These are phyloP conservation scores for Cervus canadensis DNA, from an alignment of 2,113 vertebrate species.

Conservation along the genomic window DNA sequence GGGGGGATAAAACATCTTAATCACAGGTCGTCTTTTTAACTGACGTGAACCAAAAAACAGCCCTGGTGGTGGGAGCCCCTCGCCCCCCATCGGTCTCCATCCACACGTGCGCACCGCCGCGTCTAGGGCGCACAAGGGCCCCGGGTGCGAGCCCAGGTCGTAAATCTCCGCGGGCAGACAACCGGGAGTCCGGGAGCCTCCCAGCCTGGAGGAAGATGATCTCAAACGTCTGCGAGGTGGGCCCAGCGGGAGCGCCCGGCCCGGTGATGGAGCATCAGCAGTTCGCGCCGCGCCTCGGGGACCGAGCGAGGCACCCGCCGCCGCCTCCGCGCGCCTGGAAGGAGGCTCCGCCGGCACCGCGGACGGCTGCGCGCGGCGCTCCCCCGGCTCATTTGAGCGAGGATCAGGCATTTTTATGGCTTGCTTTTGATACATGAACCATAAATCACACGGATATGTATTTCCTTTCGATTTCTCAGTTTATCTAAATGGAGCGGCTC, in stretches of 20 bases:
- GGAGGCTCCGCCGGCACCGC: not conserved
- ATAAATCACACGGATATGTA: not conserved
- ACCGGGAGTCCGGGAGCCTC: not conserved
- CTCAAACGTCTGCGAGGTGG: not conserved
- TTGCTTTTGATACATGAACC: not conserved
- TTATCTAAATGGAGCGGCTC: not conserved
- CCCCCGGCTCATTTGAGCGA: not conserved
- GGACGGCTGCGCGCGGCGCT: fast-evolving
- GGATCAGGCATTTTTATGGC: not conserved
- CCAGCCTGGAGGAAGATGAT: not conserved
- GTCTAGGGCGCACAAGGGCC: not conserved
- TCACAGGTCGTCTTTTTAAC: not conserved
- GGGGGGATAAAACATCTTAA: not conserved
- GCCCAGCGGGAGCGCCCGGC: not conserved
- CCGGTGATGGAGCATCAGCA: not conserved
- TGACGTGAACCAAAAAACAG: not conserved
- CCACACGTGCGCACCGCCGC: not conserved
- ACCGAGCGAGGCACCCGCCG: not conserved
- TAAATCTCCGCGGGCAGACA: not conserved
- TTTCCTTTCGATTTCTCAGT: not conserved
- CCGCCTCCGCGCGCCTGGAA: not conserved
- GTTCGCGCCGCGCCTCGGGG: not conserved
- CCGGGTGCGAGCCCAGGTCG: not conserved
- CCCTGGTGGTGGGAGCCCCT: not conserved
- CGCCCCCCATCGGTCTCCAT: not conserved